phyloP scores from a whole-genome alignment of 2,888 invertebrate genomes.

The Brachypterus glaber region DNA sequence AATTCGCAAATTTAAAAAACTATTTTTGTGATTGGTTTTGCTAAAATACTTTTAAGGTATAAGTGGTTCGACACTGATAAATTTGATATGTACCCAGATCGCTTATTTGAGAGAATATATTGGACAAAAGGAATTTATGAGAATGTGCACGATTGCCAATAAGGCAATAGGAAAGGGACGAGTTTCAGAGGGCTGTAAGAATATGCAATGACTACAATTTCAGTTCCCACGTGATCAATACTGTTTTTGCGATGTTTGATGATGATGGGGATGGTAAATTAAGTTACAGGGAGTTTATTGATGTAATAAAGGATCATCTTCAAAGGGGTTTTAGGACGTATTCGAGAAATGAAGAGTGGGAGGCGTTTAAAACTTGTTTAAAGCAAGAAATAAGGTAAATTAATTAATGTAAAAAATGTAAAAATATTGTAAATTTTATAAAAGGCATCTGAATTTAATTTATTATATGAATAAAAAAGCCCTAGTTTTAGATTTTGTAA shows the following conservation, averaged over 20 bases:
- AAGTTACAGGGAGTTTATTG: constrained; percentile 89
- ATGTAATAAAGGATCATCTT: constrained; percentile 89
- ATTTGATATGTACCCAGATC: constrained; percentile 74
- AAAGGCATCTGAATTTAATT: too few species aligned
- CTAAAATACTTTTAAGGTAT: too few species aligned
- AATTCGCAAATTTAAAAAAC: too few species aligned
- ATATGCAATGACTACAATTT: constrained; percentile 80
- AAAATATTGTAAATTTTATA: too few species aligned
- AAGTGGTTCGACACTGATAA: too few species aligned
- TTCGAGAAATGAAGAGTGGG: constrained; percentile 75
- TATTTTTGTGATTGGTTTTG: too few species aligned
- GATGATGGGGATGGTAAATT: constrained; percentile 87
- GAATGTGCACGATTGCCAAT: constrained; percentile 87
- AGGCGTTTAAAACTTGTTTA: constrained; percentile 76
- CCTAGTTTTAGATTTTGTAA: too few species aligned
- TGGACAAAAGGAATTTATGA: constrained; percentile 78
- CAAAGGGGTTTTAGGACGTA: constrained; percentile 84
- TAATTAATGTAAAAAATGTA: too few species aligned
- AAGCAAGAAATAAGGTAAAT: too few species aligned
- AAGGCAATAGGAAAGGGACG: constrained; percentile 85
- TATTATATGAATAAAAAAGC: too few species aligned
- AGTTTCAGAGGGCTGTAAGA: constrained; percentile 82
- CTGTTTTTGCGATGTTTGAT: constrained; percentile 91
- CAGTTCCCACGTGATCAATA: constrained; percentile 72
- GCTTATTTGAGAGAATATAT: constrained; percentile 65